Conservation (phyloP, 1,140 invertebrate species). For the Coboldia fuscipes region DNA sequence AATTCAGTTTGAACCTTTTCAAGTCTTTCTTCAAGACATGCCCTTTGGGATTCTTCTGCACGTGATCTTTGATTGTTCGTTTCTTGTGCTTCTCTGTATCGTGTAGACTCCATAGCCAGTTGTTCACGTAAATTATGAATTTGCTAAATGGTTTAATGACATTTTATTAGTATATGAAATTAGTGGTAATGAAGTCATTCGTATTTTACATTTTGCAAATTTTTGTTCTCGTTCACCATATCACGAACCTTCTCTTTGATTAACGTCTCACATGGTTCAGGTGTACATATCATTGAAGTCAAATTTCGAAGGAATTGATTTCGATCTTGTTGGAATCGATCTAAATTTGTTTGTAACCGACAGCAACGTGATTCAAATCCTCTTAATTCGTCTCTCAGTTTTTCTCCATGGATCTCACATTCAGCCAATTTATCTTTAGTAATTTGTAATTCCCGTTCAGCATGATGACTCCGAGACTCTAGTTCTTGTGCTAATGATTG, state of each 20-base stretch:
- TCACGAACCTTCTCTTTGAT: slow-evolving; percentile 58
- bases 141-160: slow-evolving; percentile 27
- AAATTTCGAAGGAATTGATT: slow-evolving; percentile 14
- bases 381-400: slow-evolving; percentile 18
- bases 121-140: slow-evolving; percentile 45
- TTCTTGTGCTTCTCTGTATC: slow-evolving; percentile 39
- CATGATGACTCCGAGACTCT: slow-evolving; percentile 14
- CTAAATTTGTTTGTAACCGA: slow-evolving; percentile 16
- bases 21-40: slow-evolving; percentile 36
- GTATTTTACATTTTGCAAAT: slow-evolving; percentile 24
- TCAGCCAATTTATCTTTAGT: slow-evolving; percentile 17
- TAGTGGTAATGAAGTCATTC: not conserved
- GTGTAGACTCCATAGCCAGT: slow-evolving; percentile 30
- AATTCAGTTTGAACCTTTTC: slow-evolving; percentile 52
- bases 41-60: slow-evolving; percentile 43
- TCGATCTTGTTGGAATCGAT: slow-evolving; percentile 16
- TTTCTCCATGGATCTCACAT: slow-evolving; percentile 16
- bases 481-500: slow-evolving; percentile 17
- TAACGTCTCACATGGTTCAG: slow-evolving; percentile 44
- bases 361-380: slow-evolving; percentile 20
- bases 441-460: slow-evolving; percentile 17
- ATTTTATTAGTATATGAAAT: not conserved
- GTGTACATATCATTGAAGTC: slow-evolving; percentile 13
- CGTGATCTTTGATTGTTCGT: slow-evolving; percentile 27
- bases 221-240: slow-evolving; percentile 48